Evolutionary conservation across 2,797 vertebrate genomes (phyloP), one percentile per base, ranked within the genome.

Genomic region (Typhlichthys subterraneus): DNA sequence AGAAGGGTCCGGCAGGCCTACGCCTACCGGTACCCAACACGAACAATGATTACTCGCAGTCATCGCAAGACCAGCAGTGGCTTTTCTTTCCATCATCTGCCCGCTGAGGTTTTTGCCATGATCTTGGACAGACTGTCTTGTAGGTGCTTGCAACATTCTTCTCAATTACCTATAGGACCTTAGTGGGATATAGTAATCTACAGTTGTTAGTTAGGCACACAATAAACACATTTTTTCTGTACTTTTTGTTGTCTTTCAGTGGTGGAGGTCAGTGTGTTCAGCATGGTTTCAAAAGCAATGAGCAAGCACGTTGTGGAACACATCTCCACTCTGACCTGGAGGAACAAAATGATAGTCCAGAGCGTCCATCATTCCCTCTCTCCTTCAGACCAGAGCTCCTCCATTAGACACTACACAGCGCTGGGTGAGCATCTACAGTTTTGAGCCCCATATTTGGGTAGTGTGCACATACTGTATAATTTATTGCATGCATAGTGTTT

Each of bases 221-320:
- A 3, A 23, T 23, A 23, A 23, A 23, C 23, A n/a, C 3, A 23
- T 3, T 8, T 38, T 38, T 38, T 1, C 8, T 38, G 6, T 38
- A 5, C 33, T 38, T 38, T 5, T 7, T 52, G 51, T 10, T 72
- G n/a, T 79, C 29, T 74, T 4, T 38, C 88, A 98, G 96, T 95
- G 84, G 84, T 83, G 70, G 95, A 96, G 57, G 89, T 96, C 76
- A 95, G 96, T 71, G 77, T 87, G 74, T 85, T 97, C 85, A 93
- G 94, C 84, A 93, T 96, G 94, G 93, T 90, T 66, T 97, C 96
- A 46, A 97, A 96, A 85, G 77, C 87, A 59, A 84, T 95, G 74
- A 92, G 77, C 70, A 68, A 45, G 57, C 77, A 46, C 45, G 63
- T 96, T 31, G 59, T 93, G 60, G 76, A 87, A 76, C 94, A 96